A percentile compares a stretch with the other conserved stretches of the same genome.
Conservation (phyloP, 2,113 vertebrate species). For the Pachyramphus minor region DNA sequence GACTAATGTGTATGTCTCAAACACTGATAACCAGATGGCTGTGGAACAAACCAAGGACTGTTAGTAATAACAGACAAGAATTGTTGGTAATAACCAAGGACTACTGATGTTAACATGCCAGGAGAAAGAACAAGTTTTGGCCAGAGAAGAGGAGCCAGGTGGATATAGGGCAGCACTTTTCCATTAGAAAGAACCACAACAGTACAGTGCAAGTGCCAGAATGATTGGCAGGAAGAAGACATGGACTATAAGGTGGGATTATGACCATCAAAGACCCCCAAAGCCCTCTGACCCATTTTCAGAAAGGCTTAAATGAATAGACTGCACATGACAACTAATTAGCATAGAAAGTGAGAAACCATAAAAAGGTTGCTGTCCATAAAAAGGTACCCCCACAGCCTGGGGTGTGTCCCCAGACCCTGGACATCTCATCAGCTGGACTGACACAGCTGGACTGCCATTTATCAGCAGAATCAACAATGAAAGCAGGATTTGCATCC, state of each 20-base stretch:
- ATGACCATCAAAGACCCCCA: neutral
- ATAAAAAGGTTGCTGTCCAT: neutral
- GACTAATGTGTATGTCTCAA: neutral
- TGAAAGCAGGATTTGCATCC: neutral
- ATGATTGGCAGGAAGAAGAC: neutral
- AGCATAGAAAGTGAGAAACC: neutral
- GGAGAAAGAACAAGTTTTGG: neutral
- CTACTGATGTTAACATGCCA: neutral
- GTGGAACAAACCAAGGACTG: neutral
- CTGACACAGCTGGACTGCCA: neutral
- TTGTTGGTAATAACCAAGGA: neutral
- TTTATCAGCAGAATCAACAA: neutral
- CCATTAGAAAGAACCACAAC: neutral
- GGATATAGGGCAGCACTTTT: neutral
- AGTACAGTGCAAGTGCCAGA: neutral
- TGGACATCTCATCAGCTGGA: fast-evolving
- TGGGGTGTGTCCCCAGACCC: neutral
- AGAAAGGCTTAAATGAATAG: neutral
- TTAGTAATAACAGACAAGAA: neutral
- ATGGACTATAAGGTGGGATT: neutral
- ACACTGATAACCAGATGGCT: fast-evolving
- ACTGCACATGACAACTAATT: neutral
- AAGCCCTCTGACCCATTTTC: neutral
- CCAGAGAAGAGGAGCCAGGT: neutral
- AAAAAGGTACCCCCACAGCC: neutral